Base-by-base conservation (phyloP, 2,888 invertebrate genomes). In the Ochropleura plecta region DNA sequence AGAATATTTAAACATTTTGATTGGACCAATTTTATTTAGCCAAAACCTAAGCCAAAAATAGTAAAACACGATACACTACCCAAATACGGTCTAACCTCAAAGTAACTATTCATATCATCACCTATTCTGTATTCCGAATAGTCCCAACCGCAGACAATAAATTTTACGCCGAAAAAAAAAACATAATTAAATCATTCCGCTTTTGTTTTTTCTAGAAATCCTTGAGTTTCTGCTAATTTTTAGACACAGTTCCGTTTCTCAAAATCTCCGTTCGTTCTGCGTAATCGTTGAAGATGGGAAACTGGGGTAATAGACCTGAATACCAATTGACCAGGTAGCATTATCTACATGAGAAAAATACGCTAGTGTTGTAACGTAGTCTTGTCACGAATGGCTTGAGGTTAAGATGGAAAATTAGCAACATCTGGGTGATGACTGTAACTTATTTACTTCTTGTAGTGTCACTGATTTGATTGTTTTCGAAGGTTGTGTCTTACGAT, bases 191-290 rank as follows among this genome's bases (percentile, higher is more conserved):
- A 90, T 92, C 84, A 90, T 87, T 90, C 88, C 83, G 89, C 90
- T 91, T 89, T 82, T 81, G 85, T 87, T 76, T 88, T 90, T 85
- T 89, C 89, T 73, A 90, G 92, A 92, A 93, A 90, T 88, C 94
- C 95, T 94, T 94, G 95, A 92, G 90, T 82, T 91, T 90, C 91
- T 87, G 88, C 91, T 92, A 92, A 95, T 93, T 94, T 93, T 89
- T 89, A 90, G 85, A 82, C 83, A 82, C 89, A 44, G 92, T 92
- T 92, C 92, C 90, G 91, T 90, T 95, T 93, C 93, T 93, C 83
- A 91, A 92, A 94, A 87, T 88, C 89, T 82, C 89, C 88, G 91
- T 90, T 87, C 88, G 90, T 93, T 93, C 92, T 91, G 90, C 88
- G 92, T 93, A 94, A 86, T 79, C 82, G 86, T 81, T 81, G 85